A percentile compares a stretch with the other conserved stretches of the same genome.
Evolutionary conservation across 2,797 vertebrate species (phyloP).

Genomic region (Catamblyrhynchus diadema): DNA sequence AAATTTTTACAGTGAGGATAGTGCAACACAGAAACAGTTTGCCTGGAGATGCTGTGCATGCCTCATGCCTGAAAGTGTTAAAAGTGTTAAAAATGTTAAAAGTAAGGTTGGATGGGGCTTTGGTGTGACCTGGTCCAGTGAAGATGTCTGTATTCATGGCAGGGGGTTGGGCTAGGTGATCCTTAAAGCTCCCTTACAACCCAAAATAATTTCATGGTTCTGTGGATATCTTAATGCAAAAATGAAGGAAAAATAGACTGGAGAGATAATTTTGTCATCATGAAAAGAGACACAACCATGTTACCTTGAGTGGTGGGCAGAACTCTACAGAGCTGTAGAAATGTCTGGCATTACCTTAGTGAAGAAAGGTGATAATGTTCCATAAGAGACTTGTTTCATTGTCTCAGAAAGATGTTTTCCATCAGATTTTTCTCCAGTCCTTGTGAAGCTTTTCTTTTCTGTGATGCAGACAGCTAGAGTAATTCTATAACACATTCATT

Average conservation of each 20-base stretch:
- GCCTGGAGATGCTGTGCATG: neutral
- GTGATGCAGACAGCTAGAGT: neutral
- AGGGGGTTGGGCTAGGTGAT: neutral
- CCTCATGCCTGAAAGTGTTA: neutral
- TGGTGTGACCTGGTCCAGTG: neutral
- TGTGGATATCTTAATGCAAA: neutral
- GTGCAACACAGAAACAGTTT: neutral
- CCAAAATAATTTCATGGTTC: neutral
- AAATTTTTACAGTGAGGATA: neutral
- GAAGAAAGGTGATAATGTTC: neutral
- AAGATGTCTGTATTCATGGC: neutral
- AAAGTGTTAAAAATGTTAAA: neutral
- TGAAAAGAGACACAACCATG: neutral
- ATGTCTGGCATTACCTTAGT: neutral
- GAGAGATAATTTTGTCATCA: accelerated
- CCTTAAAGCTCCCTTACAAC: neutral
- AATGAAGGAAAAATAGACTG: neutral
- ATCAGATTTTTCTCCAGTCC: neutral
- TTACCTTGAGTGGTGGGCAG: neutral
- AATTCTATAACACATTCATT: neutral
- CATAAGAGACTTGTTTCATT: neutral
- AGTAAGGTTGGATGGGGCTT: neutral
- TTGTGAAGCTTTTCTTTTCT: neutral
- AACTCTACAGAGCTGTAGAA: neutral
- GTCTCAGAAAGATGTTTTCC: neutral